Conservation (phyloP, 2,113 vertebrate genomes). For the Coreoperca whiteheadi region DNA sequence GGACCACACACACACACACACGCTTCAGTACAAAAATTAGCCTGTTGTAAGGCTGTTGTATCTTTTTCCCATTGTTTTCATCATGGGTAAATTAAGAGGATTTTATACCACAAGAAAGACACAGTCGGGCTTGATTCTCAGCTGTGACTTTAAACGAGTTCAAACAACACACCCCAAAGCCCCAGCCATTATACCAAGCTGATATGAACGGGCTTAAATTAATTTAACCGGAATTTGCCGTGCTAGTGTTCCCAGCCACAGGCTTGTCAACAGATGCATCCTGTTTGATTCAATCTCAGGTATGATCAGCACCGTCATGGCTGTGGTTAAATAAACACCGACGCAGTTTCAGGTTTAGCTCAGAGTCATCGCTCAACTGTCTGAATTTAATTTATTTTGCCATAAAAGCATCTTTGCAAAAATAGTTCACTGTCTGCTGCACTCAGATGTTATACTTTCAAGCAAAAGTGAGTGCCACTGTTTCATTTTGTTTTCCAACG, state of each 20-base stretch:
- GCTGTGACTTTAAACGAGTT: conserved; percentile 5
- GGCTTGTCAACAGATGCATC: conserved; percentile 50
- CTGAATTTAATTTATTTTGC: background rate
- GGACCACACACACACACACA: conserved; percentile 42
- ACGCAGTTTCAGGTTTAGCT: conserved; percentile 31
- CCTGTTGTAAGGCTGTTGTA: no score
- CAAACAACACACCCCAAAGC: background rate
- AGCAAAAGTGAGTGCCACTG: background rate
- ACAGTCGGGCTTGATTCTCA: background rate
- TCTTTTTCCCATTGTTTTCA: background rate
- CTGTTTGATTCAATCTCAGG: conserved; percentile 51
- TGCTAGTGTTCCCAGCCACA: conserved; percentile 21
- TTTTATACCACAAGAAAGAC: background rate
- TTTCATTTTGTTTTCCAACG: background rate
- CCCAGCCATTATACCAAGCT: background rate
- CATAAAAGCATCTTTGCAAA: conserved; percentile 6
- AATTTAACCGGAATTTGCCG: conserved; percentile 23
- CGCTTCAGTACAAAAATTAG: background rate
- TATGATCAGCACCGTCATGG: conserved; percentile 22
- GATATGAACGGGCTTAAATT: conserved; percentile 30
- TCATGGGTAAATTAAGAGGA: background rate
- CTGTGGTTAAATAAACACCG: conserved; percentile 42
- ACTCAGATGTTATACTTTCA: conserved; percentile 1
- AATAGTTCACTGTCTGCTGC: background rate
- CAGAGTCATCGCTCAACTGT: background rate